Base-by-base conservation (phyloP, 2,113 vertebrate genomes). In the Hylia prasina region DNA sequence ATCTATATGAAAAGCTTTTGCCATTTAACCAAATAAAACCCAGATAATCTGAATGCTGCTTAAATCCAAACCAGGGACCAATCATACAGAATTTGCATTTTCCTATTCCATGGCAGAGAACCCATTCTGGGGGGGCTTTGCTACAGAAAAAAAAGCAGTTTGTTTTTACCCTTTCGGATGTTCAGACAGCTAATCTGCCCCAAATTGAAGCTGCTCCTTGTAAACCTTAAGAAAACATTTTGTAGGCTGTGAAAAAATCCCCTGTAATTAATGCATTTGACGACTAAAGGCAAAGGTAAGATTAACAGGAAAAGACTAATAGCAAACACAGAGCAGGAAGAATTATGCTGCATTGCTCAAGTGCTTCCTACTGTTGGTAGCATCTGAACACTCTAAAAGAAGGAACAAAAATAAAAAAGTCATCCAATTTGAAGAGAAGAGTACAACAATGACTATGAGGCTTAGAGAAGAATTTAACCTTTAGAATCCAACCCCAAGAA, bases 81-180 rank as follows among this genome's bases (percentile, higher is more conserved):
- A 54, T 42, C 2, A 7, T 27, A 85, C 20, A 9, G 14, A 78
- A 63, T 54, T 66, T 71, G 18, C 23, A 37, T 79, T 93, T 79
- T 72, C n/a, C 25, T 48, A 18, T 48, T 79, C 37, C 21, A 12
- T 35, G 22, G 28, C 48, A 76, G 80, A 54, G 16, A 82, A 56
- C 0, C 11, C 8, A 11, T 42, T 15, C 9, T 22, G 2, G 4
- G 2, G 2, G 6, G 28, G 3, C 9, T 48, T 25, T 10, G 31
- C 71, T 56, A 76, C 17, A 58, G 40, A 79, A 87, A 66, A 85
- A 87, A 63, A 31, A 10, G 10, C 13, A 68, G 21, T 10, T 70
- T 54, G 5, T 22, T 79, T 82, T 89, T 4, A 19, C 7, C 24
- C 11, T 68, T 71, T 47, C 6, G 1, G 40, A n/a, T 68, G 51